Percentiles rank a stretch among this genome's conserved stretches.
Evolutionary conservation across 2,888 invertebrate genomes (phyloP).

Genomic region (Holacanthella duospinosa): DNA sequence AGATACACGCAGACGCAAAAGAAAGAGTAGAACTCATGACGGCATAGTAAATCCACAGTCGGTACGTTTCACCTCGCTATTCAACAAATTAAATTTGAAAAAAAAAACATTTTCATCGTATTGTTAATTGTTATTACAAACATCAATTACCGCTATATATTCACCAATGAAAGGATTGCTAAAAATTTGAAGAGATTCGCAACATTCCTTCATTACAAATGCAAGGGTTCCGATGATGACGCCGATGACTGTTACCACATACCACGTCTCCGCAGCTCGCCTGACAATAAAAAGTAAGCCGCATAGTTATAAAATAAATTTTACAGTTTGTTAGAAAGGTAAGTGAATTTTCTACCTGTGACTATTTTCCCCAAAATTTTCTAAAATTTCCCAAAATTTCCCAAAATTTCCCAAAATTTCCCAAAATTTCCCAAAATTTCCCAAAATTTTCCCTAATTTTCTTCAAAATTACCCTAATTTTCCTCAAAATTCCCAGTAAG

Average conservation of each 20-base stretch:
- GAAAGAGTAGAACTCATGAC: conserved; percentile 26
- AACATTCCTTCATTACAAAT: conserved; percentile 40
- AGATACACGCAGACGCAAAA: conserved; percentile 23
- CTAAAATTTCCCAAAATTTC: too few relatives aligned
- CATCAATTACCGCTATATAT: conserved; percentile 25
- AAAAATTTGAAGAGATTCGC: conserved; percentile 32
- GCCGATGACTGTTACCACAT: conserved; percentile 42
- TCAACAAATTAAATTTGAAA: conserved; percentile 19
- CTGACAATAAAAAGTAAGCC: conserved; percentile 3
- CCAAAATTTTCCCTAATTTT: too few relatives aligned
- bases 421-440: too few relatives aligned
- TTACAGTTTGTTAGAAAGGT: too few relatives aligned
- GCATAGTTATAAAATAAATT: conserved; percentile 7
- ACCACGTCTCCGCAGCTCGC: conserved; percentile 40
- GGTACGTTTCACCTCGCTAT: conserved; percentile 18
- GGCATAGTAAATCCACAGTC: conserved; percentile 29
- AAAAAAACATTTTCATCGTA: neutral
- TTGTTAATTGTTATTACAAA: neutral
- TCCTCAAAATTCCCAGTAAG: too few relatives aligned
- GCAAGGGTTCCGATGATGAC: conserved; percentile 41
- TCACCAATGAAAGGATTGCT: conserved; percentile 26
- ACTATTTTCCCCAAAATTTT: too few relatives aligned
- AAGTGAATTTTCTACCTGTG: neutral
- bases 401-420: too few relatives aligned
- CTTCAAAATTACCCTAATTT: too few relatives aligned